Percentiles rank a stretch among this genome's conserved stretches.
These are phyloP conservation scores for Dromococcyx pavoninus DNA, from an alignment of 2,797 vertebrate genomes.

Conservation along the genomic window DNA sequence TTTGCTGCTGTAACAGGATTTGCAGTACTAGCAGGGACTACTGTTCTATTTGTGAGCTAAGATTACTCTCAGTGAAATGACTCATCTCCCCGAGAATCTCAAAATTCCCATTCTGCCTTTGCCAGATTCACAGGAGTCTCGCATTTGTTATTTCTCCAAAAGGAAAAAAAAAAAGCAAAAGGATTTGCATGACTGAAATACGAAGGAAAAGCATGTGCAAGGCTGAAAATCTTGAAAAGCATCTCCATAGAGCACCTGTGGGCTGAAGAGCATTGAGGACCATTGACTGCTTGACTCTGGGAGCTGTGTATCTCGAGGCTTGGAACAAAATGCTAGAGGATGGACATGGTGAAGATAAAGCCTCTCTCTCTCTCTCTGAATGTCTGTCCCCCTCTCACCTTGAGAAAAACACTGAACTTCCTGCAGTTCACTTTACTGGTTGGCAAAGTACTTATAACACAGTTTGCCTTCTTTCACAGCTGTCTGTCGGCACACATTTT, in stretches of 20 bases:
- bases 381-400: background rate
- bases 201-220: background rate
- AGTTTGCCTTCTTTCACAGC: background rate
- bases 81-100: conserved; percentile 31
- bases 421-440: background rate
- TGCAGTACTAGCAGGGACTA: conserved; percentile 25
- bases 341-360: background rate
- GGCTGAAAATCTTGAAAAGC: background rate
- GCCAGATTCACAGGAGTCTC: background rate
- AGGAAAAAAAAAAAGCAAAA: background rate
- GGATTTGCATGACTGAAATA: background rate
- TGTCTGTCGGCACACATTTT: background rate
- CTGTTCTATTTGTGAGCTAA: conserved; percentile 44
- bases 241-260: background rate
- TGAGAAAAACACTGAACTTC: background rate
- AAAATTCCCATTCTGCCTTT: background rate
- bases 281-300: background rate
- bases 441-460: background rate
- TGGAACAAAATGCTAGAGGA: background rate
- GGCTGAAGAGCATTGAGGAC: background rate
- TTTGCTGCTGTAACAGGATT: conserved; percentile 31
- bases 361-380: background rate
- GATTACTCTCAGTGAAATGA: conserved; percentile 32
- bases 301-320: background rate
- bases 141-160: background rate